Evolutionary conservation across 1,140 invertebrate species (phyloP).

Genomic region (Branchinecta lindahli): DNA sequence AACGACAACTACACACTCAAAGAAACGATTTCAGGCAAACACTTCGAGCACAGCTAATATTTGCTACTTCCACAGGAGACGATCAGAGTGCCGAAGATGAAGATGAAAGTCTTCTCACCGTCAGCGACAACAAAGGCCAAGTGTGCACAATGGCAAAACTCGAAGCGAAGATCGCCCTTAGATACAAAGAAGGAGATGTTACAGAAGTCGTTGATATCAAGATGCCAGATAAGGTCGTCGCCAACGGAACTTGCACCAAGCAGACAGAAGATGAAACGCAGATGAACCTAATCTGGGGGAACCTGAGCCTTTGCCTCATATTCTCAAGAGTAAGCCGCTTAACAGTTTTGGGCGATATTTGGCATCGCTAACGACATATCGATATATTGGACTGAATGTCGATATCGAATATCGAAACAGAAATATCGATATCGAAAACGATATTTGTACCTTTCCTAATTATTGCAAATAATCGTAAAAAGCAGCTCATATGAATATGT

Average conservation of each 20-base stretch:
- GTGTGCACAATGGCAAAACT: slow-evolving; percentile 18
- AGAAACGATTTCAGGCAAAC: neutral
- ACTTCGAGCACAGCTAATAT: neutral
- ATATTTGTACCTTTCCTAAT: too few species aligned
- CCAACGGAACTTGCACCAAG: neutral
- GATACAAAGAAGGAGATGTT: slow-evolving; percentile 13
- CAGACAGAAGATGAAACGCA: neutral
- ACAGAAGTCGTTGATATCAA: slow-evolving; percentile 16
- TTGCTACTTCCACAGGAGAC: too few species aligned
- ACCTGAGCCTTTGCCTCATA: neutral
- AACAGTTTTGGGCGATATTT: too few species aligned
- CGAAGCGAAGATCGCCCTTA: slow-evolving; percentile 13
- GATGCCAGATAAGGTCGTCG: slow-evolving; percentile 13
- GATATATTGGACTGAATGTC: too few species aligned
- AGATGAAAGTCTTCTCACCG: slow-evolving; percentile 9
- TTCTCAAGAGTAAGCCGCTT: neutral
- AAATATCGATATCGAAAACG: too few species aligned
- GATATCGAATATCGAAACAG: too few species aligned
- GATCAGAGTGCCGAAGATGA: neutral
- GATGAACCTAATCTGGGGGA: neutral
- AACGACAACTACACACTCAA: neutral
- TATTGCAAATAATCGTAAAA: too few species aligned
- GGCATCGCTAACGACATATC: too few species aligned
- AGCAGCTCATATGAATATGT: too few species aligned
- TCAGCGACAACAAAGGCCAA: slow-evolving; percentile 14